These are phyloP conservation scores for Nomada goodeniana DNA, from an alignment of 2,888 invertebrate genomes.

Conservation along the genomic window DNA sequence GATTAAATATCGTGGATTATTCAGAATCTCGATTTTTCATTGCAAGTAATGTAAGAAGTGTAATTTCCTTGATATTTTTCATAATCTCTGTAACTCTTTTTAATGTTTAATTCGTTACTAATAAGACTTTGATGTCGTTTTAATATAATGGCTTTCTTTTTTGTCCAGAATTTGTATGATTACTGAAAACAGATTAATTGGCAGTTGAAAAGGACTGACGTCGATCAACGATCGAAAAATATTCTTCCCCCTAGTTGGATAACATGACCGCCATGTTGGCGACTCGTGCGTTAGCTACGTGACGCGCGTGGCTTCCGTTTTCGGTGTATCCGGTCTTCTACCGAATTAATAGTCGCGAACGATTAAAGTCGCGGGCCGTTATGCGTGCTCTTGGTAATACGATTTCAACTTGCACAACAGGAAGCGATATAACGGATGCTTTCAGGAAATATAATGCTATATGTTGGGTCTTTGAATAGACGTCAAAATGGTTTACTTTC, in stretches of 20 bases:
- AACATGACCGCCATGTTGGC: conserved; percentile 4
- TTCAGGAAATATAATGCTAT: conserved; percentile 34
- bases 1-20: no score
- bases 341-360: conserved; percentile 59
- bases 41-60: no score
- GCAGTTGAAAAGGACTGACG: neutral
- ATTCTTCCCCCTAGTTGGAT: conserved; percentile 31
- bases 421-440: conserved; percentile 50
- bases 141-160: no score
- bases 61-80: no score
- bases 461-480: conserved; percentile 2
- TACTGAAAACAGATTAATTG: no score
- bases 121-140: no score
- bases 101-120: no score
- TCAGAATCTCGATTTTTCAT: no score
- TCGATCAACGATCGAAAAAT: conserved; percentile 21
- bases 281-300: conserved; percentile 62
- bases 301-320: conserved; percentile 76
- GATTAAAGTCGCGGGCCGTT: conserved; percentile 60
- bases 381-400: conserved; percentile 46
- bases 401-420: conserved; percentile 31
- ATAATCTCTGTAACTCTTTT: no score
- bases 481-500: neutral
- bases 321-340: conserved; percentile 72
- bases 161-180: no score